Conservation (phyloP, 2,113 vertebrate genomes). For the Paralichthys olivaceus region DNA sequence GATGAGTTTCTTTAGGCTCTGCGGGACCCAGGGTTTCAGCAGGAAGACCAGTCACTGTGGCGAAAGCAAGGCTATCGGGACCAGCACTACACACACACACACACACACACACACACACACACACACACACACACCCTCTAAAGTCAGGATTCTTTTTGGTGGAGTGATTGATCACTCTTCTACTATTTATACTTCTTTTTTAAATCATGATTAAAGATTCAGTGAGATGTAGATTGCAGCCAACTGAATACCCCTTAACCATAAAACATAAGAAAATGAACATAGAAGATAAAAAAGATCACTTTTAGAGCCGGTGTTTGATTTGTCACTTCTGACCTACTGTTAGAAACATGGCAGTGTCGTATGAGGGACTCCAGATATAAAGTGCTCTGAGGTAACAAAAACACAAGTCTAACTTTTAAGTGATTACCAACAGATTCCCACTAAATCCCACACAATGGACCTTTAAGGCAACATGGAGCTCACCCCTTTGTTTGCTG, state of each 20-base stretch:
- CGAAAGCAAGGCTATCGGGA: slow-evolving; percentile 61
- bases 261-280: too few species aligned
- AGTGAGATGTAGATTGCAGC: neutral
- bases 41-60: slow-evolving; percentile 68
- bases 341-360: too few species aligned
- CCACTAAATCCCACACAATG: neutral
- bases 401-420: neutral
- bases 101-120: neutral
- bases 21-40: slow-evolving; percentile 45
- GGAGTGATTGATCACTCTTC: neutral
- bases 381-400: neutral
- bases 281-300: too few species aligned
- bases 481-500: slow-evolving; percentile 56
- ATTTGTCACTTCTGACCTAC: too few species aligned
- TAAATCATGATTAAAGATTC: neutral
- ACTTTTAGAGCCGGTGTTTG: too few species aligned
- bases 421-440: neutral
- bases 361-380: neutral
- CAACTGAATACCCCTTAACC: too few species aligned
- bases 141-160: neutral
- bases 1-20: slow-evolving; percentile 51
- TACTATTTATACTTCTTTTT: neutral
- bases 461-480: neutral
- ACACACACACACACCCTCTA: slow-evolving; percentile 25
- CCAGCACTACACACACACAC: slow-evolving; percentile 62